Conservation (phyloP, 2,888 invertebrate genomes). For the Hypsopygia costalis region DNA sequence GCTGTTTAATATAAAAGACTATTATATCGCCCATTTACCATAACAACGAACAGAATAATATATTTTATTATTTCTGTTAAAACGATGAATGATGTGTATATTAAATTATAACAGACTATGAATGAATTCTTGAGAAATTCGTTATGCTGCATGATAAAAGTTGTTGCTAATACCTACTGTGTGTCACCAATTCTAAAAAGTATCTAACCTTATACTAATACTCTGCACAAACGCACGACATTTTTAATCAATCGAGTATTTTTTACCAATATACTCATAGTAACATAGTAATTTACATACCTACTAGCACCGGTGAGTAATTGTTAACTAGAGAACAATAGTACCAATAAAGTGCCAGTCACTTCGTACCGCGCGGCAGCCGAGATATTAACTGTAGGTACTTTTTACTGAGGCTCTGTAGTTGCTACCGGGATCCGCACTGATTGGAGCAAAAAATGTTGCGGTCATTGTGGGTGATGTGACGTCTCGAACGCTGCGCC, state of each 20-base stretch:
- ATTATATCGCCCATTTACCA: conserved; percentile 68
- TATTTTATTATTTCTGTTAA: conserved; percentile 40
- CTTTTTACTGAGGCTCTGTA: conserved; percentile 40
- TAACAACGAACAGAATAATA: conserved; percentile 67
- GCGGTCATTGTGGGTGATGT: conserved; percentile 43
- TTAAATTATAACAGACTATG: conserved; percentile 57
- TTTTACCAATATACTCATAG: too few relatives aligned
- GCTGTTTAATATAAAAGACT: conserved; percentile 62
- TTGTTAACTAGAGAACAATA: conserved; percentile 25
- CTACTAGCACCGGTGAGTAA: too few relatives aligned
- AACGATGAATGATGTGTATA: conserved; percentile 54
- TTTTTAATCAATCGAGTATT: too few relatives aligned
- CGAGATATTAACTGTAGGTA: conserved; percentile 34
- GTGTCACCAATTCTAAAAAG: too few relatives aligned
- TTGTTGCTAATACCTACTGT: neutral
- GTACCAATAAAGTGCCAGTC: conserved; percentile 43
- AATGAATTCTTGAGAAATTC: conserved; percentile 39
- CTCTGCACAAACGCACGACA: too few relatives aligned
- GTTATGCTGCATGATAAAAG: conserved; percentile 9
- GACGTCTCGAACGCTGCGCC: conserved; percentile 27
- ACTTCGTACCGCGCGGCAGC: conserved; percentile 29
- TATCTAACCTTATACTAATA: too few relatives aligned
- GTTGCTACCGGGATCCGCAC: conserved; percentile 53
- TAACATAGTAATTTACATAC: too few relatives aligned
- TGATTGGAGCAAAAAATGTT: conserved; percentile 52